Evolutionary conservation across 2,888 invertebrate species (phyloP).

Genomic region (Eledona agricola): DNA sequence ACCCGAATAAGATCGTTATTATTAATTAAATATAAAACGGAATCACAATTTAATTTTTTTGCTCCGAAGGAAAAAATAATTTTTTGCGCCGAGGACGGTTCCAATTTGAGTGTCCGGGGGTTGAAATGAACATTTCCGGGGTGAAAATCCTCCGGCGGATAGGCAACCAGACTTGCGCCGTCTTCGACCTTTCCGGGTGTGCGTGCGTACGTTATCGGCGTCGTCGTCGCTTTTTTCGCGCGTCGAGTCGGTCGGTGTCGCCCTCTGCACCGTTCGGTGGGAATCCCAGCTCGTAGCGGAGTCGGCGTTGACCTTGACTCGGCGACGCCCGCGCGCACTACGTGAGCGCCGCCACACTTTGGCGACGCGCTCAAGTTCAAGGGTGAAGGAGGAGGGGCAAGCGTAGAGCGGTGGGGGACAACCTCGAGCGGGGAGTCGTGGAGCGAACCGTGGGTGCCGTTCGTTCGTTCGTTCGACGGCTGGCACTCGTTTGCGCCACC

Average conservation of each 20-base stretch:
- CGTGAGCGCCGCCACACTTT: slow-evolving; percentile 23
- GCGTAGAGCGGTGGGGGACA: slow-evolving; percentile 64
- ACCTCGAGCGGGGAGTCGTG: slow-evolving; percentile 70
- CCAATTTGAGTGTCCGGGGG: too few species aligned
- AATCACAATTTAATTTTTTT: too few species aligned
- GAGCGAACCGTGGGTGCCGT: slow-evolving; percentile 49
- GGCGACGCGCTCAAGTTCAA: slow-evolving; percentile 60
- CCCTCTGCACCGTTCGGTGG: slow-evolving; percentile 16
- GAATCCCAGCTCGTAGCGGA: slow-evolving; percentile 6
- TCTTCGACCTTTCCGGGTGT: slow-evolving; percentile 29
- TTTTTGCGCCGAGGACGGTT: too few species aligned
- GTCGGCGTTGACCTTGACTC: slow-evolving; percentile 33
- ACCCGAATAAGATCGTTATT: too few species aligned
- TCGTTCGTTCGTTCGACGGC: slow-evolving; percentile 43
- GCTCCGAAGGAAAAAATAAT: too few species aligned
- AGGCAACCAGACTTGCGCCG: slow-evolving; percentile 34
- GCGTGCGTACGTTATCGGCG: neutral
- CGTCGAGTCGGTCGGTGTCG: slow-evolving; percentile 35
- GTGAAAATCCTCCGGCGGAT: too few species aligned
- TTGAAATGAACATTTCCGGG: too few species aligned
- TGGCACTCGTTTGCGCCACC: slow-evolving; percentile 30
- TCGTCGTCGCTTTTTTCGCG: slow-evolving; percentile 13
- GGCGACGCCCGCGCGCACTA: slow-evolving; percentile 26
- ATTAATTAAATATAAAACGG: too few species aligned
- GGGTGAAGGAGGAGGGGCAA: slow-evolving; percentile 63